Base-by-base conservation (phyloP, 2,797 vertebrate species). In the Sebastiscus tertius region DNA sequence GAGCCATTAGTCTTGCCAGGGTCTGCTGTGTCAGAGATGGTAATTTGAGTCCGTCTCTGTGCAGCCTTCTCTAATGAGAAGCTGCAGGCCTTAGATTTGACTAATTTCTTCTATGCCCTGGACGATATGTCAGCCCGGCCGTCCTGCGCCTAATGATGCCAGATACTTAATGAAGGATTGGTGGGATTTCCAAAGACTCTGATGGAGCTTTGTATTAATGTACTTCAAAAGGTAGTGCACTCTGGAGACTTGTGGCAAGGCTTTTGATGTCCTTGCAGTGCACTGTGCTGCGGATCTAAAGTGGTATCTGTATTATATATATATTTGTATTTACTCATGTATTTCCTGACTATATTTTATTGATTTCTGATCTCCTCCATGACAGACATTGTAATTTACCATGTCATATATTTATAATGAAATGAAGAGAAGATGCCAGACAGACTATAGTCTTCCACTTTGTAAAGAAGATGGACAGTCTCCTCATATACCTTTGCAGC, bases 61-160 rank as follows among this genome's bases (percentile, higher is more conserved):
- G 83, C 77, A 72, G 87, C 75, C 42, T 62, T 65, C 58, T 89
- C 65, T 93, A 93, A 93, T 94, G 90, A 94, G 90, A 90, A 88
- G 85, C 89, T 87, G 84, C 87, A 83, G 81, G 78, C 77, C 31
- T 31, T 79, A 78, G 85, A 88, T 91, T 84, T 90, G 80, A 88
- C 86, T 86, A 84, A 88, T 90, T 88, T 87, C 77, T 86, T 81
- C 62, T 76, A 85, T 85, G 76, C 73, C 54, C 69, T 46, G 76
- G 79, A 87, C 20, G 56, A 88, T 83, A 72, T 81, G 83, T 89
- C 72, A 85, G 84, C 60, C 59, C 34, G 59, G 81, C 64, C 22
- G 33, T 72, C 71, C 82, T 75, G 56, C 6, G 66, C 75, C 63
- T 93, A 91, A 90, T 80, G 88, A 89, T 80, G 91, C 67, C 56